These are phyloP conservation scores for Arrhopalites spinosus DNA, from an alignment of 2,888 invertebrate genomes.

Conservation along the genomic window DNA sequence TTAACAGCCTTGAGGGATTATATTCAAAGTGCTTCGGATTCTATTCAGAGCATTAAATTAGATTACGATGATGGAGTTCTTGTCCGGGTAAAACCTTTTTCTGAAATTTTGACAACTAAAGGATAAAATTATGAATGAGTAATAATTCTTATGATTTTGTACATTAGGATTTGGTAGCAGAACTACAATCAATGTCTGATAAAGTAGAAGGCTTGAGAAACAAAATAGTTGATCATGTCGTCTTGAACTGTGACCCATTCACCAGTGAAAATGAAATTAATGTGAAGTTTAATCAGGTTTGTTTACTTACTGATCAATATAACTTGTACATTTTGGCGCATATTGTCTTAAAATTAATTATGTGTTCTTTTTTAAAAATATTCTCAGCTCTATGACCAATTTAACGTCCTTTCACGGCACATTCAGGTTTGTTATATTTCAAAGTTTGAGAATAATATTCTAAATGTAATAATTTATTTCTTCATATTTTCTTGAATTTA, in stretches of 20 bases:
- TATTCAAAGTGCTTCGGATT: neutral
- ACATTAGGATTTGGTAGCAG: constrained; percentile 53
- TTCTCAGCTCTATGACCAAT: constrained; percentile 40
- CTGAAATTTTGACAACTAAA: neutral
- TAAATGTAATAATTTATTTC: neutral
- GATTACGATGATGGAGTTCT: neutral
- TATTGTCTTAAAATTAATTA: too few species aligned
- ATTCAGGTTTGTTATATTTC: constrained; percentile 26
- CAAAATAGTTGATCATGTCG: constrained; percentile 54
- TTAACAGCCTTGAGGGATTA: neutral
- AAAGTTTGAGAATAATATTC: neutral
- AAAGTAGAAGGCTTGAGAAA: constrained; percentile 55
- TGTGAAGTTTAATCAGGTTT: constrained; percentile 47
- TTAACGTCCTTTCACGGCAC: constrained; percentile 29
- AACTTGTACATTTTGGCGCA: too few species aligned
- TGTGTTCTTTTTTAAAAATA: too few species aligned
- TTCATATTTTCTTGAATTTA: neutral
- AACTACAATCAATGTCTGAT: constrained; percentile 53
- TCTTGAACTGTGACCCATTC: constrained; percentile 54
- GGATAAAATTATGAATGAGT: neutral
- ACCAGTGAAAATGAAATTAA: constrained; percentile 51
- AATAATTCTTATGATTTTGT: neutral
- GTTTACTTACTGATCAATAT: too few species aligned
- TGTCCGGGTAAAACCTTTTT: neutral
- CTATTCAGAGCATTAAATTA: neutral